phyloP scores from a whole-genome alignment of 2,113 vertebrate species.

The Etia nguti region DNA sequence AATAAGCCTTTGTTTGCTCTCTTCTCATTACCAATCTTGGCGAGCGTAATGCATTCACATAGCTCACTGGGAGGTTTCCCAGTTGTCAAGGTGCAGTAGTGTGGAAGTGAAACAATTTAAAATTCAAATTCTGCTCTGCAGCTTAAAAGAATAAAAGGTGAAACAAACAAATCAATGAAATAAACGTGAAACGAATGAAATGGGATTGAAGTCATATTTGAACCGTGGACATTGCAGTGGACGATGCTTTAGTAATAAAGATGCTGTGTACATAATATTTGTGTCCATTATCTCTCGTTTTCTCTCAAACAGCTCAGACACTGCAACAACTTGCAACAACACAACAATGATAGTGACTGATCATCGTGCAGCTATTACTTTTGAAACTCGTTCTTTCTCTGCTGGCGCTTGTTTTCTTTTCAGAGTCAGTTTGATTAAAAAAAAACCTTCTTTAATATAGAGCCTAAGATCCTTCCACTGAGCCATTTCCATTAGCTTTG shows the following conservation, averaged over 20 bases:
- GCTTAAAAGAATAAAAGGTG: neutral
- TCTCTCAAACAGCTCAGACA: neutral
- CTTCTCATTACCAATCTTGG: conserved; percentile 35
- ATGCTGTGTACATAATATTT: neutral
- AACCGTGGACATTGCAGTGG: neutral
- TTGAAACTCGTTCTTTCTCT: neutral
- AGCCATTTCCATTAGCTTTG: neutral
- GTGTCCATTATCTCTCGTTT: neutral
- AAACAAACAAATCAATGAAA: neutral
- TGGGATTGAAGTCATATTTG: neutral
- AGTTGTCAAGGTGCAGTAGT: conserved; percentile 29
- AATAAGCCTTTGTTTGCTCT: neutral
- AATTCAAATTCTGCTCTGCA: conserved; percentile 16
- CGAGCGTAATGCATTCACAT: neutral
- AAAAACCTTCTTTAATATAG: neutral
- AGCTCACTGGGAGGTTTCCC: conserved; percentile 32
- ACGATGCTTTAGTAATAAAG: neutral
- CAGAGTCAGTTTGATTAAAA: neutral
- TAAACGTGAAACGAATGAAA: neutral
- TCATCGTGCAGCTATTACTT: neutral
- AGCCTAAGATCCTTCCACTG: neutral
- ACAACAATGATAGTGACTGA: rapidly evolving
- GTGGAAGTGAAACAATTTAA: conserved; percentile 14
- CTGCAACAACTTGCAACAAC: rapidly evolving
- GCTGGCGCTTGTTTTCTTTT: neutral